Conservation (phyloP, 2,113 vertebrate species). For the Nycticryphes semicollaris region DNA sequence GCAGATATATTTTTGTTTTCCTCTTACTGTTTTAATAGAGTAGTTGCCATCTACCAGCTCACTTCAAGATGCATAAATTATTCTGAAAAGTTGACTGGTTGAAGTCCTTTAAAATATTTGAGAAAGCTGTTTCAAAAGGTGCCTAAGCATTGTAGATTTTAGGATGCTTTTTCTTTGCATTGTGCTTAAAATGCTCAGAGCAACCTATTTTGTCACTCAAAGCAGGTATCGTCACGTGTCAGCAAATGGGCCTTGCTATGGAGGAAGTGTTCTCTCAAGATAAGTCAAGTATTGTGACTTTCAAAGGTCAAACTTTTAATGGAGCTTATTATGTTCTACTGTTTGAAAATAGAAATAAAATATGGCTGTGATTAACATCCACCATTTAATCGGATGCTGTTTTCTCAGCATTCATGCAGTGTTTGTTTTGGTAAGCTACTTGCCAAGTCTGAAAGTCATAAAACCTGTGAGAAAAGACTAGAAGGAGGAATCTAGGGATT, state of each 20-base stretch:
- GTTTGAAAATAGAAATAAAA: slow-evolving; percentile 56
- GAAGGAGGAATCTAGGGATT: not conserved
- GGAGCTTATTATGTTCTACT: slow-evolving; percentile 13
- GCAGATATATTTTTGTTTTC: not conserved
- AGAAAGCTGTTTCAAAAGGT: not conserved
- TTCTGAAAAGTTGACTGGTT: not conserved
- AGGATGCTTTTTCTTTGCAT: not conserved
- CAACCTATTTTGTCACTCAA: not conserved
- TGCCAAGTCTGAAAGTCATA: not conserved
- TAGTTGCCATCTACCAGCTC: not conserved
- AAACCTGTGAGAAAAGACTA: not conserved
- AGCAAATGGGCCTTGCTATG: not conserved
- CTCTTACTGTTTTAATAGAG: not conserved
- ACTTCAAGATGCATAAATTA: not conserved
- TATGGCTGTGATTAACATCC: not conserved
- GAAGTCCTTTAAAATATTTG: not conserved
- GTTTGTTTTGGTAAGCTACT: slow-evolving; percentile 40
- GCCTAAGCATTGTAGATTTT: not conserved
- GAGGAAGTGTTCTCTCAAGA: not conserved
- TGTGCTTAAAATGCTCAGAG: not conserved
- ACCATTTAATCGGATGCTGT: slow-evolving; percentile 50
- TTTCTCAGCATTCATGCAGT: slow-evolving; percentile 12
- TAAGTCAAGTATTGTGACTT: slow-evolving; percentile 32
- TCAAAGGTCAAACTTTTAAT: slow-evolving; percentile 54
- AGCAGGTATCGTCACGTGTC: not conserved